Evolutionary conservation across 2,888 invertebrate species (phyloP).

Genomic region (Cordylochernes scorpioides): DNA sequence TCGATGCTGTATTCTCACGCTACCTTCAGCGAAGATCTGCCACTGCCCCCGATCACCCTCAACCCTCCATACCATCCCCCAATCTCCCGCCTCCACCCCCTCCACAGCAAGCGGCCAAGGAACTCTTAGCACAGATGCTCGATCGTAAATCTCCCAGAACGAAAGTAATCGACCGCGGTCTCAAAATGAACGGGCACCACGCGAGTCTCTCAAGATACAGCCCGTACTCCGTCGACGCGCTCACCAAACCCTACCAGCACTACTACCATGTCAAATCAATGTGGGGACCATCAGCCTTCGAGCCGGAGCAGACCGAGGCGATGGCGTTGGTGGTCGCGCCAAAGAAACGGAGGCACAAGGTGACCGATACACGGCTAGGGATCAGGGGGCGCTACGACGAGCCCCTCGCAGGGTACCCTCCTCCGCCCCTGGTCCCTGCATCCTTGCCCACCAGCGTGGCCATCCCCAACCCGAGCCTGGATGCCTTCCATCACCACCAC

Average conservation of each 20-base stretch:
- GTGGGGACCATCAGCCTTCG: slow-evolving; percentile 4
- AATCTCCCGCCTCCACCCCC: no score
- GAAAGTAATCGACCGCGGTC: slow-evolving; percentile 39
- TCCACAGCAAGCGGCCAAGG: no score
- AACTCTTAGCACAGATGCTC: slow-evolving; percentile 15
- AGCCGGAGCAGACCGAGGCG: slow-evolving; percentile 68
- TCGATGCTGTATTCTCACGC: slow-evolving; percentile 61
- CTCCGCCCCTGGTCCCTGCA: slow-evolving; percentile 55
- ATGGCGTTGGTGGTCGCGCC: slow-evolving; percentile 77
- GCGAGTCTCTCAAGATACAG: slow-evolving; percentile 6
- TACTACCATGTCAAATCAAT: no score
- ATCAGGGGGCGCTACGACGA: slow-evolving; percentile 29
- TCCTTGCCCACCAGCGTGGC: slow-evolving; percentile 82
- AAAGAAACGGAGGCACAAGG: slow-evolving; percentile 86
- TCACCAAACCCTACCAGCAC: slow-evolving; percentile 10
- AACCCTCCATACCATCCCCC: no score
- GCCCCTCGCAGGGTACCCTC: slow-evolving; percentile 18
- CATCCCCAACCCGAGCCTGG: slow-evolving; percentile 79
- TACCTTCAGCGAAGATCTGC: slow-evolving; percentile 31
- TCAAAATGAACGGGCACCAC: slow-evolving; percentile 9
- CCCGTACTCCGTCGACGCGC: slow-evolving; percentile 11
- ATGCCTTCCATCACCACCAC: slow-evolving; percentile 50
- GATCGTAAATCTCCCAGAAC: slow-evolving; percentile 58
- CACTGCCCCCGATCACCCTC: slow-evolving; percentile 1
- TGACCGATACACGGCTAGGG: slow-evolving; percentile 73